Conservation (phyloP, 2,797 vertebrate genomes). For the Sus cebifrons region DNA sequence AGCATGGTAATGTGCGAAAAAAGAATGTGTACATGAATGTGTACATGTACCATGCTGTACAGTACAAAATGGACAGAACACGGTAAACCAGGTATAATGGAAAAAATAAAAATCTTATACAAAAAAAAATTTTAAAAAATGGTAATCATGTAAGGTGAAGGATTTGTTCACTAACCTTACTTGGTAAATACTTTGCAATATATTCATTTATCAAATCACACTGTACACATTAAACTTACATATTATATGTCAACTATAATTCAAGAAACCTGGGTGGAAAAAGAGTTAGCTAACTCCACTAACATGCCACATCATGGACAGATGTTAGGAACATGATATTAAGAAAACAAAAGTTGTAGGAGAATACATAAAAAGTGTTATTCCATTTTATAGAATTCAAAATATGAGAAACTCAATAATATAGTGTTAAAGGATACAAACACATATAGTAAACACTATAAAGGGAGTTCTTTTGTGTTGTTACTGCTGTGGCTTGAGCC, state of each 20-base stretch:
- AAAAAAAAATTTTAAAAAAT: background rate
- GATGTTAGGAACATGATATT: background rate
- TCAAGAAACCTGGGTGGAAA: background rate
- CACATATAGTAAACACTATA: background rate
- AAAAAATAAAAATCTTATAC: no score
- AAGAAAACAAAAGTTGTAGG: background rate
- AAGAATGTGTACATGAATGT: no score
- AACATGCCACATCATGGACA: background rate
- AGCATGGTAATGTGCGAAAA: no score
- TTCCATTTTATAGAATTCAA: conserved; percentile 42
- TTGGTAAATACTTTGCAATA: background rate
- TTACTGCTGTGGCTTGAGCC: no score
- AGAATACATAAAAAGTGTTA: background rate
- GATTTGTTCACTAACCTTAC: background rate
- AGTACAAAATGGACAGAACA: no score
- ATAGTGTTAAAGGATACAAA: conserved; percentile 1
- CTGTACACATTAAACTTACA: background rate
- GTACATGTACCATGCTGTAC: no score
- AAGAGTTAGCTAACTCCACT: background rate
- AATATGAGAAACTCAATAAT: conserved; percentile 34
- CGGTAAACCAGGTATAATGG: no score
- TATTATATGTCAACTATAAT: background rate
- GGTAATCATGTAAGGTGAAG: background rate
- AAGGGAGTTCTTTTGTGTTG: background rate
- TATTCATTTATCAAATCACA: background rate